phyloP scores from a whole-genome alignment of 1,140 invertebrate species.

The Ridgeia piscesae region DNA sequence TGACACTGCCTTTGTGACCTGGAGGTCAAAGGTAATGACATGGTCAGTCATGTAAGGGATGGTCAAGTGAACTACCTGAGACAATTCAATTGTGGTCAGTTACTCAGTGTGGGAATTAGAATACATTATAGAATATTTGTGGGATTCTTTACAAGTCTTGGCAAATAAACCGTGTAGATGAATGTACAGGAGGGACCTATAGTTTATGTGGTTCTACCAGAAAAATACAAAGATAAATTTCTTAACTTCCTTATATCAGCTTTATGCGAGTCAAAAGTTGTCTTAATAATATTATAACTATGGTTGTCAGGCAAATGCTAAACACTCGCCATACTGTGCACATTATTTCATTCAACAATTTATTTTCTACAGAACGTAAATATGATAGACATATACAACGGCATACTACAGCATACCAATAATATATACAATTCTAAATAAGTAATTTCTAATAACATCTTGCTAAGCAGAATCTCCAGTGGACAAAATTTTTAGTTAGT shows the following conservation, averaged over 20 bases:
- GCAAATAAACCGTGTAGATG: background rate
- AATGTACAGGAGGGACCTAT: too few species aligned
- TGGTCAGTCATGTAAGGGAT: background rate
- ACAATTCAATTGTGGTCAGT: background rate
- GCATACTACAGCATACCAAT: background rate
- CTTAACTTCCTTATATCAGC: background rate
- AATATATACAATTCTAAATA: background rate
- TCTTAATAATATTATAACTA: background rate
- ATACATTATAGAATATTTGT: background rate
- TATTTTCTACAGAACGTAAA: background rate
- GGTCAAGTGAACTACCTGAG: background rate
- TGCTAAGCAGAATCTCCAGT: too few species aligned
- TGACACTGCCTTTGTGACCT: constrained; percentile 47
- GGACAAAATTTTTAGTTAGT: too few species aligned
- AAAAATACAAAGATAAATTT: background rate
- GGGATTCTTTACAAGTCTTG: background rate
- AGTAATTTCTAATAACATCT: too few species aligned
- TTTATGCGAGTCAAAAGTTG: background rate
- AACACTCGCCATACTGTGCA: background rate
- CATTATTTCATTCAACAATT: background rate
- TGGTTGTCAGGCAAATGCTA: background rate
- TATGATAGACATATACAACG: background rate
- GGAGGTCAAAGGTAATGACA: background rate
- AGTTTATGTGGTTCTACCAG: background rate
- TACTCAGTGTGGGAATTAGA: background rate